These are phyloP conservation scores for Rhinichthys klamathensis DNA, from an alignment of 2,113 vertebrate genomes.

Conservation along the genomic window DNA sequence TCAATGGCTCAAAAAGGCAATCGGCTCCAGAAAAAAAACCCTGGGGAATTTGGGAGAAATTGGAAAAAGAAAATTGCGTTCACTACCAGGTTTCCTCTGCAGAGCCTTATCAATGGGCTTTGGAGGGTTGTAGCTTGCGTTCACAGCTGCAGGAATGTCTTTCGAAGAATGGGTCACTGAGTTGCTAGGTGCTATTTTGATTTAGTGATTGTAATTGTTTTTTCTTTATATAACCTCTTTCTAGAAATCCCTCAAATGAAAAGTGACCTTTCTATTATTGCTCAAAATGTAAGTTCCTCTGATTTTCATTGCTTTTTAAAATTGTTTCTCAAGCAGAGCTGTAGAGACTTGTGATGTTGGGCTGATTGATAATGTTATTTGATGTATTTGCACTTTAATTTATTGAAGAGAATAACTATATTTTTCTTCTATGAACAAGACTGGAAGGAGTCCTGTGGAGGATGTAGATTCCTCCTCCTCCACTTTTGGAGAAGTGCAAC, in stretches of 20 bases:
- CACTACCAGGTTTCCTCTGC: neutral
- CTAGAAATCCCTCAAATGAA: conserved; percentile 6
- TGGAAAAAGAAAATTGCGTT: too few species aligned
- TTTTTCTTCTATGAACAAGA: neutral
- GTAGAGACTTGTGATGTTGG: too few species aligned
- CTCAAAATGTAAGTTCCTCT: neutral
- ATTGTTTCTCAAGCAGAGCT: too few species aligned
- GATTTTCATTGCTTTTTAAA: too few species aligned
- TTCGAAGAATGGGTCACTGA: neutral
- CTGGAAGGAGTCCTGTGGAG: conserved; percentile 22
- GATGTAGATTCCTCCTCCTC: neutral
- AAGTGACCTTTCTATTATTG: neutral
- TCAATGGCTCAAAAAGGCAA: conserved; percentile 1
- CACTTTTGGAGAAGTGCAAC: neutral
- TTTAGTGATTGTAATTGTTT: conserved; percentile 1
- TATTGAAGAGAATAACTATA: conserved; percentile 7
- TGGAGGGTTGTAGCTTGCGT: conserved; percentile 3
- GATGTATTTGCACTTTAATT: conserved; percentile 17
- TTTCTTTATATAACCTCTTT: conserved; percentile 1
- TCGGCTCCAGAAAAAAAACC: neutral
- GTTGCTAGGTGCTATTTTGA: conserved; percentile 7
- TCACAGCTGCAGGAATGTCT: conserved; percentile 1
- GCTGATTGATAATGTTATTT: neutral
- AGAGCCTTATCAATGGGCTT: conserved; percentile 11
- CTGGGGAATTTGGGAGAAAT: too few species aligned